These are phyloP conservation scores for Conus ventricosus DNA, from an alignment of 1,140 invertebrate species.

Conservation along the genomic window DNA sequence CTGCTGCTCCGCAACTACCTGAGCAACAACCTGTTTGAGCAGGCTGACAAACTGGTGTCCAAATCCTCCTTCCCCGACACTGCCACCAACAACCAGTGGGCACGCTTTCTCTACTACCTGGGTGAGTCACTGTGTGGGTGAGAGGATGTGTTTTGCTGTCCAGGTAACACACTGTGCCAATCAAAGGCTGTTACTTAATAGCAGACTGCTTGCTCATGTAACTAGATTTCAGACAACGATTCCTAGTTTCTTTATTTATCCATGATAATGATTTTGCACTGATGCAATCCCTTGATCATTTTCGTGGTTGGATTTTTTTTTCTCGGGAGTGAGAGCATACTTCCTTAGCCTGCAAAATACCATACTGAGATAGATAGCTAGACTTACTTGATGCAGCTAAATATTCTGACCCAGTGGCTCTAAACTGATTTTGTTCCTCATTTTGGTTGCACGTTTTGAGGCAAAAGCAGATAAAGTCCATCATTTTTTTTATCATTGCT, in stretches of 20 bases:
- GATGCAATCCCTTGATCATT: no score
- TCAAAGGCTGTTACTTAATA: neutral
- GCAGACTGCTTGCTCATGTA: neutral
- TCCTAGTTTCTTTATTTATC: neutral
- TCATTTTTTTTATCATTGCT: no score
- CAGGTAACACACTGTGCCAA: neutral
- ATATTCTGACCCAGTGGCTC: no score
- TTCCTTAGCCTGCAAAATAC: no score
- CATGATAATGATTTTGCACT: neutral
- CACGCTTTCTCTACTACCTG: constrained; percentile 96
- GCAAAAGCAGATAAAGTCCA: no score
- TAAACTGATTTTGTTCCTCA: no score
- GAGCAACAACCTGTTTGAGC: constrained; percentile 96
- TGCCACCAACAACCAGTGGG: constrained; percentile 99
- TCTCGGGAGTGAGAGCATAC: no score
- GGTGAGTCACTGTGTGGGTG: constrained; percentile 55
- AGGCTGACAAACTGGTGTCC: constrained; percentile 90
- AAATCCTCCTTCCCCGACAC: constrained; percentile 96
- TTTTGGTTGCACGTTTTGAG: no score
- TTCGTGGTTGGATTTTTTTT: no score
- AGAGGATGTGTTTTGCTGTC: neutral
- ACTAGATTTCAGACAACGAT: no score
- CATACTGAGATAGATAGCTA: no score
- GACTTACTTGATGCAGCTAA: no score
- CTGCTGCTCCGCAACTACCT: constrained; percentile 96